These are phyloP conservation scores for Nasua narica DNA, from an alignment of 2,797 vertebrate genomes.

Conservation along the genomic window DNA sequence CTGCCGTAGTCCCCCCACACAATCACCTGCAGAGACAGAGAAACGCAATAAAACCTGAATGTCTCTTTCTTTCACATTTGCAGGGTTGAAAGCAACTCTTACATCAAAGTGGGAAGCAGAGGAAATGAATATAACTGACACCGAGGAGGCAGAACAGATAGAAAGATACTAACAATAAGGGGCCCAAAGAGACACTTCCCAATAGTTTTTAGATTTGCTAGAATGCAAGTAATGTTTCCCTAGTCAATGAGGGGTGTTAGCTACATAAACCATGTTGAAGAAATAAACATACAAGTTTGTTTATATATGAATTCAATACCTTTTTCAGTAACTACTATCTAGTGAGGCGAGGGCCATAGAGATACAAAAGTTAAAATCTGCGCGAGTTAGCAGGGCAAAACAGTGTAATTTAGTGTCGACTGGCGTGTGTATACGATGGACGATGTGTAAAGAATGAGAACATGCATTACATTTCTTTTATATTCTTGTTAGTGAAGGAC, in stretches of 20 bases:
- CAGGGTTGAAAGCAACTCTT: background rate
- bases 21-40: slow-evolving; percentile 90
- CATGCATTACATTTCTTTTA: background rate
- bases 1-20: slow-evolving; percentile 99
- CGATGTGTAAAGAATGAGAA: background rate
- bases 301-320: background rate
- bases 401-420: background rate
- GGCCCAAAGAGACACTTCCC: background rate
- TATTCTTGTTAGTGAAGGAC: background rate
- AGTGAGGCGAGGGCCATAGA: background rate
- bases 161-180: background rate
- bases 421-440: too few species aligned
- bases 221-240: background rate
- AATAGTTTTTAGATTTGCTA: background rate
- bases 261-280: background rate
- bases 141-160: background rate
- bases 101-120: background rate
- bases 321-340: background rate
- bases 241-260: background rate
- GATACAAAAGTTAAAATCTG: background rate
- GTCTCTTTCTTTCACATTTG: background rate
- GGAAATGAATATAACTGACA: background rate
- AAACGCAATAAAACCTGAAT: slow-evolving; percentile 37
- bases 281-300: background rate
- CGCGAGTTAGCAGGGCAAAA: background rate